Evolutionary conservation across 1,140 invertebrate species (phyloP).

Genomic region (Drosophila equinoxialis): DNA sequence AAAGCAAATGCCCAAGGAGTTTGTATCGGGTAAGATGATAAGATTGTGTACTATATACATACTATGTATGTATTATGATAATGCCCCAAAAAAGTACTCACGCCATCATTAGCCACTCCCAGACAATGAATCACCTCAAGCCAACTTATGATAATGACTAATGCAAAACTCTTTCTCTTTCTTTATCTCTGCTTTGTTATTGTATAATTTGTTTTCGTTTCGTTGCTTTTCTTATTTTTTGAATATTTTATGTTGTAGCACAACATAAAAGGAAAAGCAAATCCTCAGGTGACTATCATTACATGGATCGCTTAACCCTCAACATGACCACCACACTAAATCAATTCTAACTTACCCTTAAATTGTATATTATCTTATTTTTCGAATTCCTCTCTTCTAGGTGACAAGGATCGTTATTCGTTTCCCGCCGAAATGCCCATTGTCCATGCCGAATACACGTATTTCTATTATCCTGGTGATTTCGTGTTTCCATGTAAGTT

Average conservation of each 20-base stretch:
- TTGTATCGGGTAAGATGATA: slow-evolving; percentile 88
- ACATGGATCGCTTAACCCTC: background rate
- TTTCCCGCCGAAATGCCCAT: slow-evolving; percentile 94
- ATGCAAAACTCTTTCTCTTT: slow-evolving; percentile 44
- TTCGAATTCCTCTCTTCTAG: slow-evolving; percentile 83
- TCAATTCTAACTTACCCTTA: slow-evolving; percentile 6
- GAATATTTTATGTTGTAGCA: slow-evolving; percentile 74
- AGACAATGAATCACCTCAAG: background rate
- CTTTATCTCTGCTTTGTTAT: slow-evolving; percentile 53
- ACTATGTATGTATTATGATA: no score
- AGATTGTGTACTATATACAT: slow-evolving; percentile 1
- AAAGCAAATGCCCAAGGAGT: slow-evolving; percentile 89
- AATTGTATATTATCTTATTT: background rate
- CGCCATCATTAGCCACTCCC: slow-evolving; percentile 1
- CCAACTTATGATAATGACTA: slow-evolving; percentile 16
- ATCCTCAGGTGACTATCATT: slow-evolving; percentile 79
- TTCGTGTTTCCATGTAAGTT: slow-evolving; percentile 94
- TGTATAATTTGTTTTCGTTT: slow-evolving; percentile 33
- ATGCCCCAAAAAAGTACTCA: background rate
- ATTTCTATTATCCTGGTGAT: slow-evolving; percentile 98
- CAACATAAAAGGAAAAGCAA: slow-evolving; percentile 85
- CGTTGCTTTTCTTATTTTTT: slow-evolving; percentile 52
- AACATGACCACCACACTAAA: background rate
- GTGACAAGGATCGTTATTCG: slow-evolving; percentile 92
- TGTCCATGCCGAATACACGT: slow-evolving; percentile 97